Conservation (phyloP, 2,113 vertebrate species). For the Amblyornis subalaris region DNA sequence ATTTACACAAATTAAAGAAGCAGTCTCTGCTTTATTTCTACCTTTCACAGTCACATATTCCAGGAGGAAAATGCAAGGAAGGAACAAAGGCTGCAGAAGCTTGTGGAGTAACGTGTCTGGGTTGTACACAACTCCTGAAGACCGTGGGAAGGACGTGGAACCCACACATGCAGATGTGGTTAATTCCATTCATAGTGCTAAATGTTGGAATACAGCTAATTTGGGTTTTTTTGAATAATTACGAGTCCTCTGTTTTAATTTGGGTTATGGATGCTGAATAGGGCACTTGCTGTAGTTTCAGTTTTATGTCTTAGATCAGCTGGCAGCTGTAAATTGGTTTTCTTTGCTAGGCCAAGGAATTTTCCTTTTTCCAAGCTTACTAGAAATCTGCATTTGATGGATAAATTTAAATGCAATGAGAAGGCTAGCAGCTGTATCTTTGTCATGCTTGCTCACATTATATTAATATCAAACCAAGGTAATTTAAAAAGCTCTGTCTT, state of each 20-base stretch:
- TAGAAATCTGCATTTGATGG: slow-evolving; percentile 23
- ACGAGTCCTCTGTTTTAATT: not conserved
- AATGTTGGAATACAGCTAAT: not conserved
- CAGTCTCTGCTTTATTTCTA: not conserved
- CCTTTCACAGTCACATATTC: not conserved
- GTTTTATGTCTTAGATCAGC: not conserved
- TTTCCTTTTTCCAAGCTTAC: slow-evolving; percentile 41
- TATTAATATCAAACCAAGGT: slow-evolving; percentile 28
- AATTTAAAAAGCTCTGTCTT: slow-evolving; percentile 12
- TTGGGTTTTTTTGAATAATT: not conserved
- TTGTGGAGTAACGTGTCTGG: not conserved
- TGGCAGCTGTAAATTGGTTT: slow-evolving; percentile 41
- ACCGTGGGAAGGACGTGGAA: not conserved
- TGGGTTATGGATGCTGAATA: not conserved
- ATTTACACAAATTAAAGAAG: not conserved
- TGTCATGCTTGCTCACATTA: slow-evolving; percentile 19
- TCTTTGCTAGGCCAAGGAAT: slow-evolving; percentile 40
- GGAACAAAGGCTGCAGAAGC: not conserved
- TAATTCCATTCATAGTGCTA: not conserved
- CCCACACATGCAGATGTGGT: not conserved
- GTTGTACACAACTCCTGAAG: not conserved
- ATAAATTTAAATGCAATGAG: slow-evolving; percentile 36
- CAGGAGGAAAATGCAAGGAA: not conserved
- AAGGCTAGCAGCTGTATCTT: slow-evolving; percentile 34
- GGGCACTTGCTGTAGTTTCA: not conserved